Evolutionary conservation across 2,888 invertebrate species (phyloP), one percentile per base, ranked within the genome.

Genomic region (Hartigia nigra): DNA sequence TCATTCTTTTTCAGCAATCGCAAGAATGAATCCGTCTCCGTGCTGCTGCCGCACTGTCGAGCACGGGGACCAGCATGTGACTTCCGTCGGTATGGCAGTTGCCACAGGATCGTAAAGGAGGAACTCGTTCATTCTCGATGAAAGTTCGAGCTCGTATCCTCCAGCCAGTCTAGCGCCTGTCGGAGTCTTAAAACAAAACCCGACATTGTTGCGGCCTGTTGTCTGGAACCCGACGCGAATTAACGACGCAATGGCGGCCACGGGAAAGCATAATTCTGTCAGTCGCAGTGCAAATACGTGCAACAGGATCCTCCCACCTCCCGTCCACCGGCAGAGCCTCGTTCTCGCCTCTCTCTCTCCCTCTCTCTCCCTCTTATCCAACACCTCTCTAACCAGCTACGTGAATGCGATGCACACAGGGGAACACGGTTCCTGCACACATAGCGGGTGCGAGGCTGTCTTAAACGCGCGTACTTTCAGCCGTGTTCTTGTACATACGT

Each of bases 251-350:
- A n/a, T 23, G 31, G 35, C 36, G 35, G 75, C n/a, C n/a, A 11
- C 75, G 75, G n/a, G 12, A n/a, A 23, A 75, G 12, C 36, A 23
- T 32, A 75, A 84, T 83, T 82, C 81, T 80, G 78, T 82, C 78
- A 79, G 80, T 76, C 74, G 80, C 80, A 78, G 77, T 55, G 81
- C 81, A 83, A 83, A 82, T 83, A 82, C 79, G 74, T 79, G 77
- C 36, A 75, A 75, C 77, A 69, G 76, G 55, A 55, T 0, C 55
- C 9, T 55, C 55, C 55, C 55, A 23, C 55, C 9, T n/a, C n/a
- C n/a, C n/a, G n/a, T n/a, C n/a, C n/a, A n/a, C n/a, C n/a, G n/a
- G n/a, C n/a, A n/a, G n/a, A n/a, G n/a, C n/a, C n/a, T n/a, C n/a
- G n/a, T n/a, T n/a, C n/a, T n/a, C n/a, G n/a, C n/a, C 34, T 34